Percentiles rank a stretch among this genome's conserved stretches.
phyloP scores from a whole-genome alignment of 2,797 vertebrate species.

The Sebastes variabilis region DNA sequence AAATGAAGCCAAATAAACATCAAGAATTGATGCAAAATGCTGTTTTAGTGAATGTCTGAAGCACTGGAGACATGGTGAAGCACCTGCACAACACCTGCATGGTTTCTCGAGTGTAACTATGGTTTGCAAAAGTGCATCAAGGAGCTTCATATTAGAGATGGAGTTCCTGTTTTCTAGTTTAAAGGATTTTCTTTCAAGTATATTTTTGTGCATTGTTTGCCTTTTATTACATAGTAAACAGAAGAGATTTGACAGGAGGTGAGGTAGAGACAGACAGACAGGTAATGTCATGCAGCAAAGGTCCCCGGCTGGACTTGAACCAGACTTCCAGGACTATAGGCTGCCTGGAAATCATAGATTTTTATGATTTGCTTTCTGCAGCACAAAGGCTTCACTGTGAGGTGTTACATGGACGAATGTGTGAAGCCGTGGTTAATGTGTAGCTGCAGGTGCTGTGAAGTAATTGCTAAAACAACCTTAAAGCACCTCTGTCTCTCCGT shows the following conservation, averaged over 20 bases:
- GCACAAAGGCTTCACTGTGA: neutral
- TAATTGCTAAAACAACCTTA: neutral
- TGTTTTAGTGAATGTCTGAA: neutral
- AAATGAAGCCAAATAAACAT: neutral
- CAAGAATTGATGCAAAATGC: neutral
- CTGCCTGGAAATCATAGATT: neutral
- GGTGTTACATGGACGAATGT: neutral
- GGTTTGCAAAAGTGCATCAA: neutral
- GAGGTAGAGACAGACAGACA: neutral
- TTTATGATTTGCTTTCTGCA: neutral
- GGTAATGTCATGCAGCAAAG: neutral
- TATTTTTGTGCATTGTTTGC: neutral
- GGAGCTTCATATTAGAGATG: neutral
- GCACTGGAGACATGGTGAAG: neutral
- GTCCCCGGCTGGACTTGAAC: neutral
- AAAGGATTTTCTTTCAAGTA: fast-evolving
- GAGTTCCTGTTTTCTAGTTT: neutral
- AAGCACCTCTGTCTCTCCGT: neutral
- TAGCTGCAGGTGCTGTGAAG: conserved; percentile 13
- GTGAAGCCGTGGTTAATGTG: neutral
- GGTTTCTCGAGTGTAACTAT: no score
- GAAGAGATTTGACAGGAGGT: neutral
- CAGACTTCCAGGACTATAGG: no score
- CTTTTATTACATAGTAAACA: neutral
- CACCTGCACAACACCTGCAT: neutral